These are phyloP conservation scores for Micropoecilia bifurca DNA, from an alignment of 2,797 vertebrate species.

Conservation along the genomic window DNA sequence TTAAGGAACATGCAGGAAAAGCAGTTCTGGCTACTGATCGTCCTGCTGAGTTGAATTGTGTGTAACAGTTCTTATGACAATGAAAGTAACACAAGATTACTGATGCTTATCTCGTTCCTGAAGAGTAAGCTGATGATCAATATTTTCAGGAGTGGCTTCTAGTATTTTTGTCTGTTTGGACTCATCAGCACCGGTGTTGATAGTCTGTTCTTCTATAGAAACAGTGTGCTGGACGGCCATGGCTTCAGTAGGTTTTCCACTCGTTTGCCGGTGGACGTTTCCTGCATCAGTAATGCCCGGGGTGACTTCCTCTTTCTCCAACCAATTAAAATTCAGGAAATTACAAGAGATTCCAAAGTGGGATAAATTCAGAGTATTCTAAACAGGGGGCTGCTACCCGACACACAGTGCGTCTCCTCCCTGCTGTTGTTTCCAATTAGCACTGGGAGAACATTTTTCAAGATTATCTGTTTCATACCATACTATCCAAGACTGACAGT, in stretches of 20 bases:
- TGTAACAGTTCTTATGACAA: background rate
- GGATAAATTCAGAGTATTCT: background rate
- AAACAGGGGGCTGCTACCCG: background rate
- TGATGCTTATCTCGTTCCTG: background rate
- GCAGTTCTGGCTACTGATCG: background rate
- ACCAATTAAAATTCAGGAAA: conserved; percentile 3
- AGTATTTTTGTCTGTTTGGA: background rate
- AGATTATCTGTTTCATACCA: too few species aligned
- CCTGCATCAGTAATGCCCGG: background rate
- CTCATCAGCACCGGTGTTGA: background rate
- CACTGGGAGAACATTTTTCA: too few species aligned
- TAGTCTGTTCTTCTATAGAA: background rate
- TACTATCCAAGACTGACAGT: too few species aligned
- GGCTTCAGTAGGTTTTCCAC: background rate
- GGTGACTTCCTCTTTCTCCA: background rate
- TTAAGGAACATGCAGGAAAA: background rate
- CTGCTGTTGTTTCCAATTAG: background rate
- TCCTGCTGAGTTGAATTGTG: background rate
- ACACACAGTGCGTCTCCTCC: background rate
- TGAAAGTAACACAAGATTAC: background rate
- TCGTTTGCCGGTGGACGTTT: background rate
- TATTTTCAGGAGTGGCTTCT: background rate
- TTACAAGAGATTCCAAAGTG: background rate
- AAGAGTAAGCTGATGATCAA: background rate
- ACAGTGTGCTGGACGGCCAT: background rate